Evolutionary conservation across 2,888 invertebrate species (phyloP), one percentile per base, ranked within the genome.

Genomic region (Perizoma flavofasciatum): DNA sequence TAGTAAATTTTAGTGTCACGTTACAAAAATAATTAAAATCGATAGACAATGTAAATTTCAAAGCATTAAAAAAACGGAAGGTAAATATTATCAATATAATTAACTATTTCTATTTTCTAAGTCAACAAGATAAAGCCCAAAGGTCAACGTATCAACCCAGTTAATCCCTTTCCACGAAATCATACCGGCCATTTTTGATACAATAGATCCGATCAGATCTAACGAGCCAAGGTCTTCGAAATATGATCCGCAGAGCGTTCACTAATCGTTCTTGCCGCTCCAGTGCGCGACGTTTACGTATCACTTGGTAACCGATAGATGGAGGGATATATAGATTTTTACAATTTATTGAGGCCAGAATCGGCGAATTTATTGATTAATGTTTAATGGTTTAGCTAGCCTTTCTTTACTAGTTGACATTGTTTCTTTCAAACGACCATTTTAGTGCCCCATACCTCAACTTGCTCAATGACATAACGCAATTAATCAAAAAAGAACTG

Each of bases 181-280:
- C 34, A 44, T 50, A 63, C 53, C 9, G 43, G 52, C 45, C 52
- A 51, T 49, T 58, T 59, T 62, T 46, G 59, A 59, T 60, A 60
- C 54, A 61, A 62, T 57, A 61, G 66, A 64, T 68, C 59, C 51
- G 59, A 61, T 62, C 61, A 55, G 55, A 65, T 69, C 63, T 68
- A 69, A 70, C 70, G 63, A 68, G 64, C 65, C 70, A 70, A 70
- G 71, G 66, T 66, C 67, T 63, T 65, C 67, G 67, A 67, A 86
- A 85, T 81, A 83, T 81, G 86, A 85, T 82, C 82, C 77, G 63
- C 76, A 73, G 73, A 78, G 77, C 85, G 78, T 82, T 78, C 80
- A 75, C 78, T 88, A 86, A 88, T 88, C 86, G 86, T 78, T 81
- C 73, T 80, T 88, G 86, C 85, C 88, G 77, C 81, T 63, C 76